Base-by-base conservation (phyloP, 2,888 invertebrate genomes). In the Sesamia inferens region DNA sequence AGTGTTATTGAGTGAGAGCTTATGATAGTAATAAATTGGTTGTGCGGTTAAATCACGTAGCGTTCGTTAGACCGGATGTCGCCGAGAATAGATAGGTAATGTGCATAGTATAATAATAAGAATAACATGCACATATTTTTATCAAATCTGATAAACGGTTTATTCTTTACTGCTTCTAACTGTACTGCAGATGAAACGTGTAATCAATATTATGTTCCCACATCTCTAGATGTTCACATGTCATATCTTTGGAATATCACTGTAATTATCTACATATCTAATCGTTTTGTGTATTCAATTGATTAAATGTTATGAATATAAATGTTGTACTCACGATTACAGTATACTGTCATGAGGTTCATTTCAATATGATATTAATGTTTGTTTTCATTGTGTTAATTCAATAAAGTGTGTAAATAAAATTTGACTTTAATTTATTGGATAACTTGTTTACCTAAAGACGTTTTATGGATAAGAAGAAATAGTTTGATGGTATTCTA, bases 341-440 rank as follows among this genome's bases (percentile, higher is more conserved):
- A 95, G 93, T 94, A 93, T 94, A 94, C 93, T 95, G 93, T 93
- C 92, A 93, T 90, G 92, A 92, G 90, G 89, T 94, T 95, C 88
- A 93, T 94, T 95, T 95, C 92, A 90, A 93, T 93, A 93, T 92
- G 92, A 90, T 90, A 92, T 92, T 90, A 92, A 94, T 93, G 93
- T 95, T 96, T 95, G 94, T 95, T 96, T 96, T 95, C 92, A 95
- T 95, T 96, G 95, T 93, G 95, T 96, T 96, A 93, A 92, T 94
- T 96, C 93, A 96, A 96, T 96, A 96, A 96, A 96, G 96, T 96
- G 96, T 96, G 96, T 96, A 96, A 94, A 96, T 96, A 95, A 93
- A 88, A 10, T 31, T 71, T 8, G 70, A 31, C 68, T 87, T 92
- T 90, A 68, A 78, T 87, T 73, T 59, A 77, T 81, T 57, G 2